Percentiles rank a stretch among this genome's conserved stretches.
phyloP scores from a whole-genome alignment of 2,797 vertebrate genomes.

The Hozukius guyotensis region DNA sequence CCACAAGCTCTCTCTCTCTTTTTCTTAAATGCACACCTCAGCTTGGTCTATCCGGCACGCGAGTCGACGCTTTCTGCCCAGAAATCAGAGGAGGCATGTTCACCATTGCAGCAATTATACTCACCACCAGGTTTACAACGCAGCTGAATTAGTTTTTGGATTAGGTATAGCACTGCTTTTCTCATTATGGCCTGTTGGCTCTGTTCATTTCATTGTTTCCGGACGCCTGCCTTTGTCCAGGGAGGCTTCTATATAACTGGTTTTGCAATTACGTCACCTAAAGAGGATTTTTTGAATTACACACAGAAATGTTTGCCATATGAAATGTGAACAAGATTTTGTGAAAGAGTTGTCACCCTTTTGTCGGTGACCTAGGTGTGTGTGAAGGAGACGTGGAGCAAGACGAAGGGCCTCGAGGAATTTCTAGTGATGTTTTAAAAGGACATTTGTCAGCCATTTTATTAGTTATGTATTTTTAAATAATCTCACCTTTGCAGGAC shows the following conservation, averaged over 20 bases:
- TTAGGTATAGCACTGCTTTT: constrained; percentile 54
- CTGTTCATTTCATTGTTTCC: constrained; percentile 63
- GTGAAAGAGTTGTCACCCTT: not conserved
- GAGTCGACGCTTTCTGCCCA: constrained; percentile 25
- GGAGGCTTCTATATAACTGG: constrained; percentile 20
- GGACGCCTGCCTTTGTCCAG: constrained; percentile 49
- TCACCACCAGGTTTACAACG: constrained; percentile 48
- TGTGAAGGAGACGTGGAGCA: not conserved
- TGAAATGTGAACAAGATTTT: constrained; percentile 3
- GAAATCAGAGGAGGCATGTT: constrained; percentile 56
- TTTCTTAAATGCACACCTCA: constrained; percentile 30
- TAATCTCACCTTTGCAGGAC: not conserved
- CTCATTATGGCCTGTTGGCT: constrained; percentile 56
- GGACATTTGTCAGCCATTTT: not conserved
- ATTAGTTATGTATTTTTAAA: not conserved
- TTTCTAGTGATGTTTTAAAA: not conserved
- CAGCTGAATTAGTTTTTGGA: constrained; percentile 51
- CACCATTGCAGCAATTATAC: constrained; percentile 29
- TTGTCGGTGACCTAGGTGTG: not conserved
- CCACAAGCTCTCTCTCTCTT: not conserved
- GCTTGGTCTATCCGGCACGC: not conserved
- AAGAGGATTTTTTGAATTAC: constrained; percentile 36
- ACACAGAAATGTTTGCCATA: constrained; percentile 26
- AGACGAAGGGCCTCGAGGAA: no score
- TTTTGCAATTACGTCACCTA: constrained; percentile 48